Conservation (phyloP, 2,888 invertebrate genomes). For the Diarsia brunnea region DNA sequence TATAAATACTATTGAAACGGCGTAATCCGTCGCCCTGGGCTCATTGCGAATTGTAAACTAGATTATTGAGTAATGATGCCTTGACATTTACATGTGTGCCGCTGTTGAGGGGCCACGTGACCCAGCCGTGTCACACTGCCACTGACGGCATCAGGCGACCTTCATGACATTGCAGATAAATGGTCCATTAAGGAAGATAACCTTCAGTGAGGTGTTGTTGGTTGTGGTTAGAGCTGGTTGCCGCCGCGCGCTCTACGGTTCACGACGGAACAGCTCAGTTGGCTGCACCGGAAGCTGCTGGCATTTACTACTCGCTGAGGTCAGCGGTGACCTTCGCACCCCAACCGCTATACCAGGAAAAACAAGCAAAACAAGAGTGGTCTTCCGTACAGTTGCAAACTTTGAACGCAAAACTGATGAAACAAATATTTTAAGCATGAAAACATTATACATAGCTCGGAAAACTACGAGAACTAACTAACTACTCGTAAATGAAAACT, state of each 20-base stretch:
- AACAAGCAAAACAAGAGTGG: neutral
- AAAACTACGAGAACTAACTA: neutral
- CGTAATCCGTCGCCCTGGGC: conserved; percentile 3
- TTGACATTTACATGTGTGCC: conserved; percentile 56
- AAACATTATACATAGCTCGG: neutral
- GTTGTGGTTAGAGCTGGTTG: neutral
- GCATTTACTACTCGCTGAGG: neutral
- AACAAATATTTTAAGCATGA: neutral
- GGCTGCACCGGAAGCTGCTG: neutral
- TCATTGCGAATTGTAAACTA: conserved; percentile 30
- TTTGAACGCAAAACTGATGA: conserved; percentile 1
- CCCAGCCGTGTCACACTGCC: neutral
- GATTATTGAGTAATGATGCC: conserved; percentile 47
- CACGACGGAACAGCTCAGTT: too few species aligned
- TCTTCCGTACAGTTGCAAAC: neutral
- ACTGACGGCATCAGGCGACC: neutral
- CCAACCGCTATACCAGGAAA: neutral
- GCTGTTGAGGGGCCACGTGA: conserved; percentile 12
- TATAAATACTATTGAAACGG: conserved; percentile 38
- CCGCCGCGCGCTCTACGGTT: neutral
- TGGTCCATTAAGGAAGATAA: neutral
- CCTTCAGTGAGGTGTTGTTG: neutral
- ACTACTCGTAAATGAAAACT: too few species aligned
- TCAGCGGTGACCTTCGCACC: neutral
- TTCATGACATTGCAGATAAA: neutral